Evolutionary conservation across 2,888 invertebrate genomes (phyloP), one percentile per base, ranked within the genome.

Genomic region (Yponomeuta malinellus): DNA sequence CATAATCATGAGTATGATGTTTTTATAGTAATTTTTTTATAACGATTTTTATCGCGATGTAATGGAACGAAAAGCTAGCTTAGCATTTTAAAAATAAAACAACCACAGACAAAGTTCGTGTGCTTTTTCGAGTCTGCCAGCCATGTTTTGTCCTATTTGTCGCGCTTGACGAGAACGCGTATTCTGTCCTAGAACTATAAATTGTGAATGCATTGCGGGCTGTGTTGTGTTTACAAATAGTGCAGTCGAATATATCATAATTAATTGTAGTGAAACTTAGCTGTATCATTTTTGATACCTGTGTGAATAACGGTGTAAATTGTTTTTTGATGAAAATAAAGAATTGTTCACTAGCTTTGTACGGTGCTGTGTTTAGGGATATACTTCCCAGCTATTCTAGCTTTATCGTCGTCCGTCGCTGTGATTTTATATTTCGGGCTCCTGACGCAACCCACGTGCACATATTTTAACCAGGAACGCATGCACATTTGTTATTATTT

Each of bases 401-500:
- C 76, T 76, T 80, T 81, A 73, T 77, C 80, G 73, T 75, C 76
- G 79, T 74, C 77, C 75, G 73, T 77, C 79, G 79, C 78, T 82
- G 84, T 84, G 81, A 78, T 78, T 83, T 83, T 71, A 74, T 79
- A 81, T 79, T 83, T 77, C 82, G 77, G 78, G 33, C 78, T 82
- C 83, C 85, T 89, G 90, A 90, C 88, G 88, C 90, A 89, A 90
- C 90, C 91, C 92, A 92, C 92, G 92, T 92, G 92, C 88, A 88
- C 86, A 81, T 83, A 87, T 79, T 87, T 86, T 85, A 88, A 82
- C 84, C 81, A 90, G 87, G 81, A 90, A 90, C 90, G 90, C 93
- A 93, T 93, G 93, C 93, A 93, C 93, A 93, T 94, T 94, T 94
- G 94, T 94, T 94, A 93, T 94, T 94, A 94, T 94, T 94, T 94